Percentiles rank a stretch among this genome's conserved stretches.
Conservation (phyloP, 2,113 vertebrate genomes). For the Chamaea fasciata region DNA sequence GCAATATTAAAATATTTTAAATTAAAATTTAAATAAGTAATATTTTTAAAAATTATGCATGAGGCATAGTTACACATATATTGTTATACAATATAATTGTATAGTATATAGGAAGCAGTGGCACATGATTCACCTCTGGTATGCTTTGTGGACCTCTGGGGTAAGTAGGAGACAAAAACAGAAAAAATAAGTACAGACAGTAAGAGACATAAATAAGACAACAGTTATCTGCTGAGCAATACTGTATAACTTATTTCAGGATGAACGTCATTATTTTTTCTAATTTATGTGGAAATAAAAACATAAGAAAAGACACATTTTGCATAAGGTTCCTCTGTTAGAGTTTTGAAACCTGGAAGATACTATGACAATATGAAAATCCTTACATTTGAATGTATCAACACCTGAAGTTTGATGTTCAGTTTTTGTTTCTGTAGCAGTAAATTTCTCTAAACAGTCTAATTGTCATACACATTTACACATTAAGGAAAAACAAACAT, state of each 20-base stretch:
- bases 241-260: background rate
- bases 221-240: background rate
- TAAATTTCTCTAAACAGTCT: background rate
- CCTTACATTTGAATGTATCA: background rate
- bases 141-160: background rate
- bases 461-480: background rate
- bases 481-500: background rate
- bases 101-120: background rate
- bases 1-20: background rate
- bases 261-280: background rate
- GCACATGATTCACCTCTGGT: background rate
- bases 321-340: background rate
- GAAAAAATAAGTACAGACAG: background rate
- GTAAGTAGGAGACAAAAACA: background rate
- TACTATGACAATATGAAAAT: background rate
- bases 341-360: background rate
- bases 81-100: background rate
- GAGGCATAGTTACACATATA: background rate
- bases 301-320: background rate
- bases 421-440: background rate
- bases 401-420: background rate
- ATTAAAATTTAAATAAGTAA: background rate
- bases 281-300: background rate
- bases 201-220: background rate
- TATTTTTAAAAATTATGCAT: background rate